These are phyloP conservation scores for Lepus europaeus DNA, from an alignment of 2,113 vertebrate species.

Conservation along the genomic window DNA sequence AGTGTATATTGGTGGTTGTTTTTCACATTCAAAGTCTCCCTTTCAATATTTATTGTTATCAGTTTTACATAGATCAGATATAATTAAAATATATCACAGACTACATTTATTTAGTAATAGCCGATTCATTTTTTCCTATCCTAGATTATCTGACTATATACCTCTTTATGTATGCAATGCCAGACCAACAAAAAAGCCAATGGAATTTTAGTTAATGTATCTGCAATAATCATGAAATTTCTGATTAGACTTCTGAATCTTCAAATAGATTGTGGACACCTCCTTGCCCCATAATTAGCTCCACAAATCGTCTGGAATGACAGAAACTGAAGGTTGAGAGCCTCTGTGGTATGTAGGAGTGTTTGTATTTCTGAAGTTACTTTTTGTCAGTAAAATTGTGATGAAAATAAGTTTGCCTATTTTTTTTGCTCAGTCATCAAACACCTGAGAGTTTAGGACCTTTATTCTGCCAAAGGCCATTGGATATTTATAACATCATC, in stretches of 20 bases:
- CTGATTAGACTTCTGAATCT: neutral
- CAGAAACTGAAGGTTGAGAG: conserved; percentile 11
- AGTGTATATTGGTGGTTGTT: neutral
- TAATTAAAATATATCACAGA: conserved; percentile 40
- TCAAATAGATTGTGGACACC: conserved; percentile 11
- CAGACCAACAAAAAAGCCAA: conserved; percentile 30
- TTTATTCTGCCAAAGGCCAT: neutral
- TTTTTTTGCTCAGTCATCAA: conserved; percentile 1
- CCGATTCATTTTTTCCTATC: conserved; percentile 38
- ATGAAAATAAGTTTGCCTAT: neutral
- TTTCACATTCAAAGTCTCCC: conserved; percentile 8
- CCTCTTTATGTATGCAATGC: neutral
- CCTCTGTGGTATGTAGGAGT: neutral
- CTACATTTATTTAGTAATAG: neutral
- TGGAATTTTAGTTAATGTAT: conserved; percentile 31
- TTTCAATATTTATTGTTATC: conserved; percentile 48
- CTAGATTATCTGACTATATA: neutral
- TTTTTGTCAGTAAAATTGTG: neutral
- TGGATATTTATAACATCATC: no score
- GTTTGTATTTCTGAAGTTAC: neutral
- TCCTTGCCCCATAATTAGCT: neutral
- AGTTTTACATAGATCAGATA: conserved; percentile 2
- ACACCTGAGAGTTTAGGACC: neutral
- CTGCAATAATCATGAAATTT: conserved; percentile 7
- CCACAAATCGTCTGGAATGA: conserved; percentile 10